These are phyloP conservation scores for Oscheius sp. DNA, from an alignment of 2,888 invertebrate genomes.

Conservation along the genomic window DNA sequence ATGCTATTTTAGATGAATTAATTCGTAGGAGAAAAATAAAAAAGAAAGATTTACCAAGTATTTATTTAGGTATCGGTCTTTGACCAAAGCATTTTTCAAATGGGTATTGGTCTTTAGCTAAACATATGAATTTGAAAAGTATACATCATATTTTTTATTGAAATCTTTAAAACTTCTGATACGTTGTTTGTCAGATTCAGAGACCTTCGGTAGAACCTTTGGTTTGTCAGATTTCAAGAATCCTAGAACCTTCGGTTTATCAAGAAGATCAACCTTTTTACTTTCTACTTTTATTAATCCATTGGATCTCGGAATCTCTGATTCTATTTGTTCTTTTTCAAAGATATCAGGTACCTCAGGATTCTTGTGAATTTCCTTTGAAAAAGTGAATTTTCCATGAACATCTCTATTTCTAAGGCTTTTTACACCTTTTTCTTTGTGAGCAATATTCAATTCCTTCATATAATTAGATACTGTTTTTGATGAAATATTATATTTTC, in stretches of 20 bases:
- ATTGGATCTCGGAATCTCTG: no score
- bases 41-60: conserved; percentile 35
- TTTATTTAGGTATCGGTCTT: conserved; percentile 38
- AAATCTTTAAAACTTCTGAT: conserved; percentile 27
- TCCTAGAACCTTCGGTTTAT: conserved; percentile 31
- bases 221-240: background rate
- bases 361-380: conserved; percentile 14
- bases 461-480: conserved; percentile 35
- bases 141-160: conserved; percentile 32
- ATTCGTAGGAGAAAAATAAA: conserved; percentile 28
- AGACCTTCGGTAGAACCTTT: no score
- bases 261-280: conserved; percentile 35
- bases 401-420: conserved; percentile 24
- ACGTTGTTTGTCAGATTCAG: conserved; percentile 12
- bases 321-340: conserved; percentile 19
- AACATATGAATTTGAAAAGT: conserved; percentile 34
- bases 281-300: conserved; percentile 32
- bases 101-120: conserved; percentile 33
- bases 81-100: conserved; percentile 31
- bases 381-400: conserved; percentile 27
- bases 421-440: conserved; percentile 31
- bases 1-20: conserved; percentile 42
- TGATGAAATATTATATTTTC: conserved; percentile 33
- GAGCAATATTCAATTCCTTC: conserved; percentile 28
- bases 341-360: conserved; percentile 24